Evolutionary conservation across 2,113 vertebrate species (phyloP), one percentile per base, ranked within the genome.

Genomic region (Sorex araneus): DNA sequence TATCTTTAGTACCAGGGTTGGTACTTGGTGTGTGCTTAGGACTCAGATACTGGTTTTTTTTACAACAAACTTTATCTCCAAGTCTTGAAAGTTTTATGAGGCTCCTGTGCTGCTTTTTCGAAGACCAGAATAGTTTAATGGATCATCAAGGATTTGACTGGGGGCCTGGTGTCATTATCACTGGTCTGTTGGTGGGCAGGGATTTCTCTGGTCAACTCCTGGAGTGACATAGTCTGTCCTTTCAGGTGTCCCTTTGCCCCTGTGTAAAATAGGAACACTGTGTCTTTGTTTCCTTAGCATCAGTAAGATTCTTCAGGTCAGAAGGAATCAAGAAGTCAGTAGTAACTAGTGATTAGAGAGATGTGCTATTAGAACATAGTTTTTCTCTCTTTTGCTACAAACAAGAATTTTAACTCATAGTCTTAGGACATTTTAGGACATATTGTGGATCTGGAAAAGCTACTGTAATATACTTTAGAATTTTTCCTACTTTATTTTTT

Each of bases 361-460:
- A 77, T 63, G 18, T 60, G 57, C 12, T 63, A 21, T 66, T 64
- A 30, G 32, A 34, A 86, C 79, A 3, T 8, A 80, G 78, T 23
- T 57, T 85, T 76, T 89, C 40, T 30, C 54, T 32, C 36, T 43
- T 36, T 34, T 80, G 50, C 19, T 30, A 40, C 86, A 79, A 89
- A 60, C 45, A 23, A 80, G 83, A 75, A 86, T 21, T 92, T 83
- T 80, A 80, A 23, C 74, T 89, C 25, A 66, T 70, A 36, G 25
- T 86, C 60, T 90, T 67, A 36, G 80, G 60, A 90, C 89, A 76
- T 69, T 81, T 32, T 34, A 87, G 21, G 12, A 47, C 76, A 57
- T 83, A 60, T 83, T 60, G 0, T 88, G 40, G 16, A 23, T 77
- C 50, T 73, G 15, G 13, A 77, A 93, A 84, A 88, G 28, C 54